These are phyloP conservation scores for Takifugu bimaculatus DNA, from an alignment of 2,113 vertebrate species.

Conservation along the genomic window DNA sequence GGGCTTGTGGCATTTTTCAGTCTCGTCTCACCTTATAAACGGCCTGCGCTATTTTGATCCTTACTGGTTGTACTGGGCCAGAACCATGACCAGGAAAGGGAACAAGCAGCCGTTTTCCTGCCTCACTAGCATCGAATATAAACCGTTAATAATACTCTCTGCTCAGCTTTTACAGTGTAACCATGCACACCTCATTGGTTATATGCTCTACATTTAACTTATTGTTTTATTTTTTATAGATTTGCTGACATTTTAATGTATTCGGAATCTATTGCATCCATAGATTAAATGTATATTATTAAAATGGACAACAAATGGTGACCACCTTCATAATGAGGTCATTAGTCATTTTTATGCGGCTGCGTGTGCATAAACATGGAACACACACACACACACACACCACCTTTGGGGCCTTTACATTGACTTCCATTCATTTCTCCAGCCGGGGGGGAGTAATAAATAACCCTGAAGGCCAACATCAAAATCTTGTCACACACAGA, in stretches of 20 bases:
- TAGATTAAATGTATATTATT: background rate
- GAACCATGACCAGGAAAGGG: no score
- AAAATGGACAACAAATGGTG: slow-evolving; percentile 12
- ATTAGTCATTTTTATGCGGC: slow-evolving; percentile 48
- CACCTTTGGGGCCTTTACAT: no score
- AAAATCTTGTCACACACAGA: slow-evolving; percentile 25
- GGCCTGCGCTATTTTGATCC: background rate
- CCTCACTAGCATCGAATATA: no score
- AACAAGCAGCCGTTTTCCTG: no score
- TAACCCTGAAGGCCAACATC: slow-evolving; percentile 13
- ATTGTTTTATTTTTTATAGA: background rate
- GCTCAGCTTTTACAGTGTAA: no score
- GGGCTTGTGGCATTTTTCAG: slow-evolving; percentile 19
- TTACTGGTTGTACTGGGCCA: no score
- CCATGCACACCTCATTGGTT: no score
- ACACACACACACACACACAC: background rate
- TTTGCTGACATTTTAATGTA: background rate
- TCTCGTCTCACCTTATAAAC: background rate
- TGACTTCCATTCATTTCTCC: no score
- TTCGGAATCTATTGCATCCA: background rate
- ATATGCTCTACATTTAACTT: background rate
- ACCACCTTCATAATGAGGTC: slow-evolving; percentile 42
- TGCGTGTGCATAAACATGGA: slow-evolving; percentile 32
- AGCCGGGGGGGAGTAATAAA: slow-evolving; percentile 5
- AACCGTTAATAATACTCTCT: no score